Conservation (phyloP, 2,797 vertebrate species). For the Aeoliscus strigatus region DNA sequence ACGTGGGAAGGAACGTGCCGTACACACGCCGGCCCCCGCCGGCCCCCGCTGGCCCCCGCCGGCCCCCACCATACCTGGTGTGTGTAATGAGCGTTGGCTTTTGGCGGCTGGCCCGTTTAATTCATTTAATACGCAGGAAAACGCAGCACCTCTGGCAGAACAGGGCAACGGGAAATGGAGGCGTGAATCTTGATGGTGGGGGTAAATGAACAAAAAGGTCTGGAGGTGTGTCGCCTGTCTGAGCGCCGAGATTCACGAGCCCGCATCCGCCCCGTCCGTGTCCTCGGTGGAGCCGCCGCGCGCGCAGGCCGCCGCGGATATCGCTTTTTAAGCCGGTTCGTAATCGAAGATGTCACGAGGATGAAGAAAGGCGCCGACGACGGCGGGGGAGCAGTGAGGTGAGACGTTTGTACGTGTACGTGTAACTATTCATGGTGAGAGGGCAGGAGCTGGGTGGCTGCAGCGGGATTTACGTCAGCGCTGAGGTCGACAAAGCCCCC, state of each 20-base stretch:
- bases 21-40: constrained; percentile 16
- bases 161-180: constrained; percentile 55
- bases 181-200: constrained; percentile 69
- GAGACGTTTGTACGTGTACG: constrained; percentile 40
- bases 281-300: too few species aligned
- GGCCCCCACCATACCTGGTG: constrained; percentile 32
- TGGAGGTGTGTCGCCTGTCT: constrained; percentile 67
- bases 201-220: constrained; percentile 64
- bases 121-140: constrained; percentile 70
- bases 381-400: constrained; percentile 9
- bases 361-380: too few species aligned
- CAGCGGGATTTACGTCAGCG: constrained; percentile 59
- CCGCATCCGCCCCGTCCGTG: constrained; percentile 44
- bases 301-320: too few species aligned
- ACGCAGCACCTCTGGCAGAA: constrained; percentile 62
- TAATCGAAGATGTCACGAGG: constrained; percentile 8
- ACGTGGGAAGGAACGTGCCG: constrained; percentile 19
- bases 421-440: constrained; percentile 60
- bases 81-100: constrained; percentile 30
- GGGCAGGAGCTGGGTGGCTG: constrained; percentile 39
- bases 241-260: constrained; percentile 50
- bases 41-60: too few species aligned
- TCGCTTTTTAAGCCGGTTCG: too few species aligned
- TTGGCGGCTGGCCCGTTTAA: constrained; percentile 70
- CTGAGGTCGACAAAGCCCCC: constrained; percentile 49